These are phyloP conservation scores for Cataglyphis rosenhaueri DNA, from an alignment of 2,888 invertebrate genomes.

Conservation along the genomic window DNA sequence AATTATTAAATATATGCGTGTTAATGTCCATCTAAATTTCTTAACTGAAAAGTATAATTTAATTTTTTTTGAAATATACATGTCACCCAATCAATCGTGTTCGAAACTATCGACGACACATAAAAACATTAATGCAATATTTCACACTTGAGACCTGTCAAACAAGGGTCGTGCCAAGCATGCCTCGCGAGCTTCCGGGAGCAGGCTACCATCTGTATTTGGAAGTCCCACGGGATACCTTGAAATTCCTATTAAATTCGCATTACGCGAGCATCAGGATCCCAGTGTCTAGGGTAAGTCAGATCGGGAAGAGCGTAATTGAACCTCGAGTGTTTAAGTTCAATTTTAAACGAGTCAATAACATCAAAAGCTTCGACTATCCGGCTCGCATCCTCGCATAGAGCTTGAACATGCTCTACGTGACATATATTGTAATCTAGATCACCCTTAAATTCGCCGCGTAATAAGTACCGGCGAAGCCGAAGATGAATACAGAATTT, in stretches of 20 bases:
- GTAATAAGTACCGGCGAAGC: conserved; percentile 11
- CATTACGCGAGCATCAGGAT: conserved; percentile 58
- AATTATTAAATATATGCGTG: neutral
- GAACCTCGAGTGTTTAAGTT: conserved; percentile 59
- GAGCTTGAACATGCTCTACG: conserved; percentile 57
- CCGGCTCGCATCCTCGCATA: conserved; percentile 77
- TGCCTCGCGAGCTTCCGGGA: conserved; percentile 80
- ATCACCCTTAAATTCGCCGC: conserved; percentile 68
- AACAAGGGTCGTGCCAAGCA: conserved; percentile 79
- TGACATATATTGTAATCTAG: conserved; percentile 49
- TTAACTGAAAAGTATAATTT: neutral
- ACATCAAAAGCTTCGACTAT: conserved; percentile 83
- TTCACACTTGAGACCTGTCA: conserved; percentile 44
- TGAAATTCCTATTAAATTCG: conserved; percentile 64
- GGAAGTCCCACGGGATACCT: conserved; percentile 60
- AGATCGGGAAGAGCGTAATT: conserved; percentile 38
- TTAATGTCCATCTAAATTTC: neutral
- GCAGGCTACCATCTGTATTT: conserved; percentile 79
- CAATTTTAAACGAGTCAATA: conserved; percentile 81
- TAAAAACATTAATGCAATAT: conserved; percentile 2
- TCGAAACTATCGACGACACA: neutral
- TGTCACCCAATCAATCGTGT: neutral
- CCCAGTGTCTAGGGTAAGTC: conserved; percentile 36
- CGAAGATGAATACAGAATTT: conserved; percentile 71
- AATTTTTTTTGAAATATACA: neutral